A percentile compares a stretch with the other conserved stretches of the same genome.
Conservation (phyloP, 2,113 vertebrate genomes). For the Gymnogyps californianus region DNA sequence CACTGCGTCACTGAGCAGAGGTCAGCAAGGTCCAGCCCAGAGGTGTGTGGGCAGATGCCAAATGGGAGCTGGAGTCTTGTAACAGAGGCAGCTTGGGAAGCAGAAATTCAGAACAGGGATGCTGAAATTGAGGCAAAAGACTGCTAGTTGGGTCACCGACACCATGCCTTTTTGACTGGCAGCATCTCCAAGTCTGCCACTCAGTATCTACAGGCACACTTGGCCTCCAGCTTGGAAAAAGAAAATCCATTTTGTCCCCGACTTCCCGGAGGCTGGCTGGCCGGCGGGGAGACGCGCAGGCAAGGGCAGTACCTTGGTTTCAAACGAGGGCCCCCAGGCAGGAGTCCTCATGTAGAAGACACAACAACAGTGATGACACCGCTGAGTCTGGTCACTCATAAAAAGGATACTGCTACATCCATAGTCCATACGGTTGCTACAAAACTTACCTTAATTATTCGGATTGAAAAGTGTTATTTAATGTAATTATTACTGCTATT, state of each 20-base stretch:
- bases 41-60: rapidly evolving
- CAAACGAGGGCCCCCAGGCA: not conserved
- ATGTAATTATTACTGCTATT: not conserved
- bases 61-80: not conserved
- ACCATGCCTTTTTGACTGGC: not conserved
- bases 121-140: not conserved
- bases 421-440: not conserved
- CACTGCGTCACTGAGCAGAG: rapidly evolving
- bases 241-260: not conserved
- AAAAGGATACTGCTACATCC: not conserved
- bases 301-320: not conserved
- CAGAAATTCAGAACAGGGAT: not conserved
- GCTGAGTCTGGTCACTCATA: not conserved
- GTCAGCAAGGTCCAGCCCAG: not conserved
- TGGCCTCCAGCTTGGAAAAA: not conserved
- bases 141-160: not conserved
- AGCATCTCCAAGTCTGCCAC: not conserved
- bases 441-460: not conserved
- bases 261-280: rapidly evolving
- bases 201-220: not conserved
- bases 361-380: not conserved
- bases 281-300: rapidly evolving
- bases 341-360: rapidly evolving
- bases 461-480: not conserved
- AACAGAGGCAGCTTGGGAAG: not conserved